Evolutionary conservation across 92 coral and sea anemone species (phyloP).

Genomic region (Pocillopora grandis): DNA sequence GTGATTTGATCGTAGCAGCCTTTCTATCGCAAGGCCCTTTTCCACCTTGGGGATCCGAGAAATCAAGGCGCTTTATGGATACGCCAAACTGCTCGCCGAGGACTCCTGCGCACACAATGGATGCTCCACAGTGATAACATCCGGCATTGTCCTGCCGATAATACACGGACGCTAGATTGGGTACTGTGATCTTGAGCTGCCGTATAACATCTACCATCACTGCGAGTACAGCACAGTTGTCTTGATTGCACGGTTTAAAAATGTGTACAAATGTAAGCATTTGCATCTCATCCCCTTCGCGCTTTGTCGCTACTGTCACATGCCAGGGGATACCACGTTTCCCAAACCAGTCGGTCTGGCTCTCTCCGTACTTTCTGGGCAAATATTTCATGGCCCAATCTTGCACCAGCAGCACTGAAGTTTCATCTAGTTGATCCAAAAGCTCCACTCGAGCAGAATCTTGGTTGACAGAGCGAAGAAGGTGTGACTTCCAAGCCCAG

Average conservation of each 20-base stretch:
- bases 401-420: conserved; percentile 29
- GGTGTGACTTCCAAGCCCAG: conserved; percentile 23
- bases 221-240: conserved; percentile 23
- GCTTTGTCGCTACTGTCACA: conserved; percentile 26
- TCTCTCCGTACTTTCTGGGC: conserved; percentile 40
- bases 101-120: conserved; percentile 10
- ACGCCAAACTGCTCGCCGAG: conserved; percentile 38
- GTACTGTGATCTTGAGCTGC: conserved; percentile 26
- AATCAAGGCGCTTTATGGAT: conserved; percentile 52
- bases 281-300: conserved; percentile 18
- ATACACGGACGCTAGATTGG: conserved; percentile 2
- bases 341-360: conserved; percentile 41
- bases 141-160: conserved; percentile 27
- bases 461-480: conserved; percentile 17
- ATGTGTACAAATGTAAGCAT: conserved; percentile 33
- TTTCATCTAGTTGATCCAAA: conserved; percentile 18
- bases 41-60: conserved; percentile 62
- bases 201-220: conserved; percentile 22
- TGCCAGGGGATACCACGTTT: conserved; percentile 41
- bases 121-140: conserved; percentile 30
- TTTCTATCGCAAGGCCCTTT: conserved; percentile 59
- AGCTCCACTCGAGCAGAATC: conserved; percentile 19
- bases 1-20: conserved; percentile 69
- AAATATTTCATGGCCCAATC: conserved; percentile 52
- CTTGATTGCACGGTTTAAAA: not conserved